Conservation (phyloP, 2,113 vertebrate species). For the Martes martes region DNA sequence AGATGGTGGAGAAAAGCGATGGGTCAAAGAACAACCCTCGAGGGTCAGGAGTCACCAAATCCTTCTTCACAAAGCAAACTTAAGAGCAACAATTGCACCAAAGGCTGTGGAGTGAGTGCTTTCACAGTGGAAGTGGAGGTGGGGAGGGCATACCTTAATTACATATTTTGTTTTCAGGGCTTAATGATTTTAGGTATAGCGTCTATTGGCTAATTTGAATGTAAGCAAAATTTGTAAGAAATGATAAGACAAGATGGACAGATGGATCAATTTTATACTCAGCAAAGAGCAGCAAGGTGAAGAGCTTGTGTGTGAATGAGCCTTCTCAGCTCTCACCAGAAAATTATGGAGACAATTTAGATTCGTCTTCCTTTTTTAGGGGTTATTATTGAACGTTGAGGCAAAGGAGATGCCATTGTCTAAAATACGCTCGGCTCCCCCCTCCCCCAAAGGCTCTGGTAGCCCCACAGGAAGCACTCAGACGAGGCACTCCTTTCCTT, state of each 20-base stretch:
- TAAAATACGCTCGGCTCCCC: background rate
- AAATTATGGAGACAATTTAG: background rate
- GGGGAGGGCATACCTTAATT: background rate
- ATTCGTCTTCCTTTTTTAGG: background rate
- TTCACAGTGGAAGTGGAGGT: slow-evolving; percentile 62
- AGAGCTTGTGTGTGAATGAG: slow-evolving; percentile 54
- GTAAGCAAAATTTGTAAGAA: slow-evolving; percentile 66
- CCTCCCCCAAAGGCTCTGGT: background rate
- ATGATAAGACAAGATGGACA: slow-evolving; percentile 73
- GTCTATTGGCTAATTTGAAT: slow-evolving; percentile 60
- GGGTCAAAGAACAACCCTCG: slow-evolving; percentile 81
- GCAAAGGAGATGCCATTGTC: background rate
- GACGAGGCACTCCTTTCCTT: background rate
- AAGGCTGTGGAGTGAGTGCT: slow-evolving; percentile 73
- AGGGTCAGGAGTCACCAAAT: slow-evolving; percentile 78
- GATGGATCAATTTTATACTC: slow-evolving; percentile 72
- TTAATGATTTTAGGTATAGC: slow-evolving; percentile 57
- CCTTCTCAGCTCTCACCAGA: slow-evolving; percentile 41
- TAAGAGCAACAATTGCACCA: slow-evolving; percentile 81
- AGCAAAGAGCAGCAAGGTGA: slow-evolving; percentile 35
- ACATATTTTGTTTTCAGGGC: slow-evolving; percentile 73
- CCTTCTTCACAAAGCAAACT: slow-evolving; percentile 79
- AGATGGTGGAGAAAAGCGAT: slow-evolving; percentile 85
- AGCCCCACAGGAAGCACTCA: background rate
- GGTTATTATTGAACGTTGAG: slow-evolving; percentile 35